Base-by-base conservation (phyloP, 2,888 invertebrate genomes). In the Xanthia icteritia region DNA sequence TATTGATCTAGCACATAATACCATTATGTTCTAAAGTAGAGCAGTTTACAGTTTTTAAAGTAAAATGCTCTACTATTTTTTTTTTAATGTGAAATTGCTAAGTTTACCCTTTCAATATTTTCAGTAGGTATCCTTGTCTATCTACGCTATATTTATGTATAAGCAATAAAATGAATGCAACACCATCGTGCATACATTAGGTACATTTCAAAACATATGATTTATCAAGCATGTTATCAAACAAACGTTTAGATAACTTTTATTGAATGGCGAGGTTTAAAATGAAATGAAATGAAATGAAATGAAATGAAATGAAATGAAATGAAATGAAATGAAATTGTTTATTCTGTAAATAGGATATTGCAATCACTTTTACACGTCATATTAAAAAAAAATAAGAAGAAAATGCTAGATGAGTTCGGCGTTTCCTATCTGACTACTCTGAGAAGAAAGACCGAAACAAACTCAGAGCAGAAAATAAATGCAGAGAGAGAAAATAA, bases 211-310 rank as follows among this genome's bases (percentile, higher is more conserved):
- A 39, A 81, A 74, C 60, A 15, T 27, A 56, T 69, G 31, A 45
- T 65, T 60, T 80, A 80, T 74, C 64, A 69, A 20, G 45, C 67
- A 17, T 51, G 56, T 79, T 72, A 63, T 63, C 66, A 64, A 36
- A 63, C 48, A 51, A 65, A 66, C 64, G 61, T 80, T 48, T n/a
- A 79, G 73, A 73, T 79, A 79, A 79, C 15, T 39, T 5, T 20
- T 27, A 60, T 45, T 72, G 42, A 79, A 65, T 20, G 61, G 31
- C 63, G 48, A 56, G 63, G 31, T 31, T 79, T 71, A 42, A 20
- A 58, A n/a, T n/a, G n/a, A n/a, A n/a, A n/a, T n/a, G n/a, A n/a
- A n/a, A n/a, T n/a, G n/a, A n/a, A n/a, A n/a, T n/a, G n/a, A n/a
- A n/a, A n/a, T n/a, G n/a, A n/a, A n/a, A n/a, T n/a, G n/a, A n/a